Evolutionary conservation across 2,113 vertebrate species (phyloP), one percentile per base, ranked within the genome.

Genomic region (Syngnathus typhle): DNA sequence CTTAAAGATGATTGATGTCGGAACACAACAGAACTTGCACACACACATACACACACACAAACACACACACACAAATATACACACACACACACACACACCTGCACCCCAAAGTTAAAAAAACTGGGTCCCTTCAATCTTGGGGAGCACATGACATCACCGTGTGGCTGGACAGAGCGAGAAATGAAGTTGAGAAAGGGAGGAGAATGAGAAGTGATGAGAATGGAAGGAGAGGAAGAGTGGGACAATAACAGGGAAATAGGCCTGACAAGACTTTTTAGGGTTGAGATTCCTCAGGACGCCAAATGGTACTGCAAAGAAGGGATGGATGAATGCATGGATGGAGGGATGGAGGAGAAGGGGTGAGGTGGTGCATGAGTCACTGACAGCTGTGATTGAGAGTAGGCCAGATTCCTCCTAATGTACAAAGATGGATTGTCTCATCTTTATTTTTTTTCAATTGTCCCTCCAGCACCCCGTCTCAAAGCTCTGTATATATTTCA

Each of bases 1-100:
- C 87, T 91, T 98, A 99, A 99, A 98, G 94, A 98, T 99, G 97
- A 99, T 98, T 96, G 96, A 98, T 98, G 95, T 91, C 6, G 71
- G 69, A 69, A 66, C 44, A 56, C 60, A 68, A 71, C 60, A 32
- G 27, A 32, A 32, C 3, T 32, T 32, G 27, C 27, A 32, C 27
- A 32, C 27, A 32, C 27, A 32, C 3, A 32, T 3, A 27, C 2
- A 27, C 2, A 32, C 2, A 32, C 27, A 32, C 2, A 32, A 2
- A 32, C 2, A 32, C 27, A 32, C 3, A 3, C 27, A 49, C 76
- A 70, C 69, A 62, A 55, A 70, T 60, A 72, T 79, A 73, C 68
- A 68, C 70, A 74, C 64, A 60, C 63, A 39, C 67, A 67, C 60
- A 65, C 78, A 74, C 58, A 65, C 68, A 69, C 69, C 70, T 72